These are phyloP conservation scores for Caenorhabditis panamensis DNA, from an alignment of 2,888 invertebrate genomes.

Conservation along the genomic window DNA sequence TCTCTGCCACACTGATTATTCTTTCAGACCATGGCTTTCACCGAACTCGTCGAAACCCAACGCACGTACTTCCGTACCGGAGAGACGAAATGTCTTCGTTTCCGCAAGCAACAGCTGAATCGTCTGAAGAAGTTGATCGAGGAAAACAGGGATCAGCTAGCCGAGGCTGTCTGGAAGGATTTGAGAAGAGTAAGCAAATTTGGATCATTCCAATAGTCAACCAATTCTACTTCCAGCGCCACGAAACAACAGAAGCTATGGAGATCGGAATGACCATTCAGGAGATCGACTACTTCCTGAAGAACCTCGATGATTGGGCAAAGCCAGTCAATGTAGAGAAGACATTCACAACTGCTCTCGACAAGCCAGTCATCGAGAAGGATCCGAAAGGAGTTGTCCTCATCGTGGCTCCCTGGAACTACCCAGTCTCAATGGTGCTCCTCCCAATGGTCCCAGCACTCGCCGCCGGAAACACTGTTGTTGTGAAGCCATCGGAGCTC, in stretches of 20 bases:
- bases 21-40: slow-evolving; percentile 31
- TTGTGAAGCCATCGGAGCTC: slow-evolving; percentile 79
- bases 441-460: slow-evolving; percentile 75
- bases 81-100: slow-evolving; percentile 52
- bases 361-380: slow-evolving; percentile 69
- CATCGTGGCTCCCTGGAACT: slow-evolving; percentile 93
- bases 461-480: slow-evolving; percentile 77
- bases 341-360: slow-evolving; percentile 80
- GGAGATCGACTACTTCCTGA: slow-evolving; percentile 74
- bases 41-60: slow-evolving; percentile 65
- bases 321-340: slow-evolving; percentile 63
- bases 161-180: slow-evolving; percentile 76
- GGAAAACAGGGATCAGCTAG: slow-evolving; percentile 69
- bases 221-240: slow-evolving; percentile 49
- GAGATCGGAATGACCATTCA: slow-evolving; percentile 70
- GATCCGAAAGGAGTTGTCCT: slow-evolving; percentile 92
- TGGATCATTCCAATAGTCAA: not conserved
- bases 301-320: slow-evolving; percentile 72
- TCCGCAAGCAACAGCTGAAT: slow-evolving; percentile 63
- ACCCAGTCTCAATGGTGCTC: slow-evolving; percentile 85
- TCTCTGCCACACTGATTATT: not conserved
- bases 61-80: slow-evolving; percentile 72
- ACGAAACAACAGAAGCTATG: slow-evolving; percentile 61
- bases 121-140: slow-evolving; percentile 68
- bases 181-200: slow-evolving; percentile 67